phyloP scores from a whole-genome alignment of 64 coral and sea anemone species.

The Exaiptasia diaphana region DNA sequence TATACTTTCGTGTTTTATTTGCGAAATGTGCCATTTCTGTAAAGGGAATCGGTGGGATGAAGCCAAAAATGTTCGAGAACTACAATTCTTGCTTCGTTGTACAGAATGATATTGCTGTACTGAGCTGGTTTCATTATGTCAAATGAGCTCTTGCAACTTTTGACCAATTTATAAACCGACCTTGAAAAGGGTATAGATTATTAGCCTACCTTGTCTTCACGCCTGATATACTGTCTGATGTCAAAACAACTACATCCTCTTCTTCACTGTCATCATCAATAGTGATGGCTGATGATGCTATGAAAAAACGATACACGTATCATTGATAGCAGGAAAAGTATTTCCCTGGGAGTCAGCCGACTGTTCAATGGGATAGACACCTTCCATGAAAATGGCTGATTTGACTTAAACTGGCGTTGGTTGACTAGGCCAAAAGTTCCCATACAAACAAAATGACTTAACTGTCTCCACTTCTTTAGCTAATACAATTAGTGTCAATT shows the following conservation, averaged over 20 bases:
- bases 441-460: not conserved
- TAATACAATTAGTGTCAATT: not conserved
- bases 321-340: not conserved
- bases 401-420: not conserved
- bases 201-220: not conserved
- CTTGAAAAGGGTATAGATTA: not conserved
- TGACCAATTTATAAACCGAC: not conserved
- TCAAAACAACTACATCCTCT: conserved; percentile 50
- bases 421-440: not conserved
- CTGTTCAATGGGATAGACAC: not conserved
- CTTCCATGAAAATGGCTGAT: not conserved
- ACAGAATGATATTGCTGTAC: no score
- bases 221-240: not conserved
- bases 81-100: no score
- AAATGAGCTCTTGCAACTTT: not conserved
- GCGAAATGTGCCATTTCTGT: no score
- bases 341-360: not conserved
- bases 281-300: not conserved
- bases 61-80: no score
- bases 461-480: not conserved
- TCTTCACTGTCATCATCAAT: conserved; percentile 47
- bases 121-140: not conserved
- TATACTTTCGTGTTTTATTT: no score
- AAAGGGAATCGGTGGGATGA: no score
- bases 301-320: not conserved